These are phyloP conservation scores for Oncorhynchus gorbuscha DNA, from an alignment of 2,113 vertebrate species.

Conservation along the genomic window DNA sequence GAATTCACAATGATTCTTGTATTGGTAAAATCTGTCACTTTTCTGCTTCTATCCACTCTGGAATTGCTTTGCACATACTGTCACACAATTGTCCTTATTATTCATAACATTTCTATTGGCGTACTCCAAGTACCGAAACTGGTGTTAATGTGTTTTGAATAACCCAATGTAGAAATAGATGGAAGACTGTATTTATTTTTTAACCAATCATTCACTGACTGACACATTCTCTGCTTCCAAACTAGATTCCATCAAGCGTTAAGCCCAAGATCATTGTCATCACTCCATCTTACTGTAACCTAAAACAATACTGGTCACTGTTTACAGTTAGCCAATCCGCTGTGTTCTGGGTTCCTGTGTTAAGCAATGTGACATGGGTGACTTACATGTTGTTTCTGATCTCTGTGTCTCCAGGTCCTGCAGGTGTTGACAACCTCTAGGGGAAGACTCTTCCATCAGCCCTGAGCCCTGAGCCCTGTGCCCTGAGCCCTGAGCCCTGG, in stretches of 20 bases:
- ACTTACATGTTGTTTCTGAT: neutral
- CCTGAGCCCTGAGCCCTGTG: neutral
- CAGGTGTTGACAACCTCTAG: neutral
- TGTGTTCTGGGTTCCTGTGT: neutral
- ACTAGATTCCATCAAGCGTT: neutral
- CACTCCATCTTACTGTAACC: neutral
- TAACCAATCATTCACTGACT: neutral
- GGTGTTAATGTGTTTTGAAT: no score
- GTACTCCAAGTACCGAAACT: no score
- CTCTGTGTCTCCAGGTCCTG: neutral
- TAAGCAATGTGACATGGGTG: neutral
- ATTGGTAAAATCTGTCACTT: no score
- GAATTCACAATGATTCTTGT: neutral
- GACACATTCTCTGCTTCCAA: neutral
- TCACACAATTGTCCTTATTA: slow-evolving; percentile 80
- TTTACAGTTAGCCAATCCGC: neutral
- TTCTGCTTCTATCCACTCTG: no score
- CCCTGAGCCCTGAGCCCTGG: neutral
- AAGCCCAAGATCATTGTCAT: neutral
- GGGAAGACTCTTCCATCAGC: neutral
- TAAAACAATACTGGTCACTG: neutral
- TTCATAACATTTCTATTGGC: no score
- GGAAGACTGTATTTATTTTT: neutral
- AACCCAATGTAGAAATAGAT: no score
- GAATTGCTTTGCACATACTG: slow-evolving; percentile 48